These are phyloP conservation scores for Gymnoscelis rufifasciata DNA, from an alignment of 2,888 invertebrate species.

Conservation along the genomic window DNA sequence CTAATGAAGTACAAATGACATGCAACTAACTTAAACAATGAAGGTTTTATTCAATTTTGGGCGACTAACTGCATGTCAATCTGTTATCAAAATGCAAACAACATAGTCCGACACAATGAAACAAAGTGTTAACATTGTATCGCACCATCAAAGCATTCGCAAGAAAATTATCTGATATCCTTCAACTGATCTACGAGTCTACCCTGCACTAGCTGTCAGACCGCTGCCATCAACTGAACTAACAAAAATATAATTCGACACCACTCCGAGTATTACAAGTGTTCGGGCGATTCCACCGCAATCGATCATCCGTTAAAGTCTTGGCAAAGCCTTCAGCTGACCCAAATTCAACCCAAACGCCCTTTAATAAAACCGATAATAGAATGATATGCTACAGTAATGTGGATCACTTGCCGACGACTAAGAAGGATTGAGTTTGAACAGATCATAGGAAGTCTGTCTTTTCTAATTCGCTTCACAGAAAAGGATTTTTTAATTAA, in stretches of 20 bases:
- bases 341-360: constrained; percentile 17
- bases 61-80: too few relatives aligned
- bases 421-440: neutral
- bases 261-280: constrained; percentile 44
- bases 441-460: neutral
- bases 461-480: too few relatives aligned
- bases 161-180: too few relatives aligned
- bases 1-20: too few relatives aligned
- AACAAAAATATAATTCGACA: constrained; percentile 32
- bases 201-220: neutral
- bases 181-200: too few relatives aligned
- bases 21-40: too few relatives aligned
- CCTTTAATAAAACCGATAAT: constrained; percentile 5
- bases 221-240: neutral
- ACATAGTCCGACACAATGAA: too few relatives aligned
- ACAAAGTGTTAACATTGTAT: too few relatives aligned
- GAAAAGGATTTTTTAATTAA: too few relatives aligned
- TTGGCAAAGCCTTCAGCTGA: neutral
- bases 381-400: neutral
- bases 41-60: too few relatives aligned
- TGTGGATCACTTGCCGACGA: neutral
- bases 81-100: too few relatives aligned
- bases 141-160: neutral
- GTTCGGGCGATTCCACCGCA: constrained; percentile 35
- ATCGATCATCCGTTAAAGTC: constrained; percentile 36